Evolutionary conservation across 2,888 invertebrate species (phyloP).

Genomic region (Siphonodentalium dalli): DNA sequence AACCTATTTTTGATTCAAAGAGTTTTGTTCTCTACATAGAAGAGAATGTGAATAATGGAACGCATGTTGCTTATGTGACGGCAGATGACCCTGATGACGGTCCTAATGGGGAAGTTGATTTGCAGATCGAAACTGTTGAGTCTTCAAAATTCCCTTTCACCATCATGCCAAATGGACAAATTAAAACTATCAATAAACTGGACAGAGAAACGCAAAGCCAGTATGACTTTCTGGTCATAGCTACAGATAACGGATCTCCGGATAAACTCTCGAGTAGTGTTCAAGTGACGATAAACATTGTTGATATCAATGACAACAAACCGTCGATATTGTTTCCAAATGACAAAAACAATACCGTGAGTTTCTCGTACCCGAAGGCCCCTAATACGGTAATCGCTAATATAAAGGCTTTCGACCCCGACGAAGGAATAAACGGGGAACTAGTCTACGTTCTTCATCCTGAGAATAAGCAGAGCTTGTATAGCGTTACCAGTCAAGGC

Average conservation of each 20-base stretch:
- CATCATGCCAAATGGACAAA: slow-evolving; percentile 39
- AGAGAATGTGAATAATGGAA: slow-evolving; percentile 37
- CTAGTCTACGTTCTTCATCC: too few relatives aligned
- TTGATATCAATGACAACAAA: slow-evolving; percentile 36
- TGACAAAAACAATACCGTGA: slow-evolving; percentile 29
- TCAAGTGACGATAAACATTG: slow-evolving; percentile 33
- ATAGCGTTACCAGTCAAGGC: too few relatives aligned
- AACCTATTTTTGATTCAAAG: slow-evolving; percentile 67
- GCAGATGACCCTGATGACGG: slow-evolving; percentile 45
- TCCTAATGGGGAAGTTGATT: slow-evolving; percentile 39
- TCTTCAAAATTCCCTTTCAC: slow-evolving; percentile 35
- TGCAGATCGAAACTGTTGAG: slow-evolving; percentile 30
- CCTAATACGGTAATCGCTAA: too few relatives aligned
- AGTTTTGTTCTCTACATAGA: slow-evolving; percentile 38
- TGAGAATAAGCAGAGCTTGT: too few relatives aligned
- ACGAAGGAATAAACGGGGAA: too few relatives aligned
- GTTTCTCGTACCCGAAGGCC: slow-evolving; percentile 27
- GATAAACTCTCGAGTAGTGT: slow-evolving; percentile 30
- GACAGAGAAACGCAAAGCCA: slow-evolving; percentile 43
- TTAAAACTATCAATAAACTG: slow-evolving; percentile 36
- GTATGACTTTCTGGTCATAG: slow-evolving; percentile 45
- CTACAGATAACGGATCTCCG: slow-evolving; percentile 49
- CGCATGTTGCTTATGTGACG: slow-evolving; percentile 34
- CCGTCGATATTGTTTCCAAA: slow-evolving; percentile 47
- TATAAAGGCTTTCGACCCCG: too few relatives aligned